These are phyloP conservation scores for Enteromius afrohamiltoni DNA, from an alignment of 2,797 vertebrate genomes.

Conservation along the genomic window DNA sequence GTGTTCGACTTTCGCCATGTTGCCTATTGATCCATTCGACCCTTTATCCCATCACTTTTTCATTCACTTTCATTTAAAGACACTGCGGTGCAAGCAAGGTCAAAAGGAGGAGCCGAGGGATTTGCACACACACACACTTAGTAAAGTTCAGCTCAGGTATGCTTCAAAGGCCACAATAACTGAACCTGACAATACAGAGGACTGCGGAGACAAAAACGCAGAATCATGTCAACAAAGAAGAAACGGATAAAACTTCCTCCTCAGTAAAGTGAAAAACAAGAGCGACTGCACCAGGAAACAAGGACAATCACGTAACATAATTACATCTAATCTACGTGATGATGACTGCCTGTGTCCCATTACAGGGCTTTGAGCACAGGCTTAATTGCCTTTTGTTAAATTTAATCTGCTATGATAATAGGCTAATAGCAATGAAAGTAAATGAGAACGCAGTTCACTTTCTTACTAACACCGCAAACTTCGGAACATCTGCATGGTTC, in stretches of 20 bases:
- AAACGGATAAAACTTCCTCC: neutral
- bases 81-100: conserved; percentile 8
- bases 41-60: neutral
- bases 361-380: conserved; percentile 41
- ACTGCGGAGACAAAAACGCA: neutral
- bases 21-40: neutral
- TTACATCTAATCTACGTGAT: conserved; percentile 55
- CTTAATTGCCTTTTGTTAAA: conserved; percentile 56
- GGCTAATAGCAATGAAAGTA: conserved; percentile 25
- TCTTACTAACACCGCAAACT: neutral
- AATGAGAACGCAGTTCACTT: conserved; percentile 24
- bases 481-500: neutral
- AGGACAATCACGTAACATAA: conserved; percentile 53
- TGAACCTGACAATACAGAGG: conserved; percentile 5
- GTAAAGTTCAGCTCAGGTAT: neutral
- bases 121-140: neutral
- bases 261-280: neutral
- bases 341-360: conserved; percentile 50
- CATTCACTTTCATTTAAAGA: conserved; percentile 9
- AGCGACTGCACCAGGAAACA: conserved; percentile 30
- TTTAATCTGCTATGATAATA: conserved; percentile 49
- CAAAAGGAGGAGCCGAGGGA: neutral
- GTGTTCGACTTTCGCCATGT: neutral
- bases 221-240: conserved; percentile 31
- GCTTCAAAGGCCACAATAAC: neutral